Percentiles rank a stretch among this genome's conserved stretches.
Conservation (phyloP, 2,888 invertebrate genomes). For the Eustalomyia histrio region DNA sequence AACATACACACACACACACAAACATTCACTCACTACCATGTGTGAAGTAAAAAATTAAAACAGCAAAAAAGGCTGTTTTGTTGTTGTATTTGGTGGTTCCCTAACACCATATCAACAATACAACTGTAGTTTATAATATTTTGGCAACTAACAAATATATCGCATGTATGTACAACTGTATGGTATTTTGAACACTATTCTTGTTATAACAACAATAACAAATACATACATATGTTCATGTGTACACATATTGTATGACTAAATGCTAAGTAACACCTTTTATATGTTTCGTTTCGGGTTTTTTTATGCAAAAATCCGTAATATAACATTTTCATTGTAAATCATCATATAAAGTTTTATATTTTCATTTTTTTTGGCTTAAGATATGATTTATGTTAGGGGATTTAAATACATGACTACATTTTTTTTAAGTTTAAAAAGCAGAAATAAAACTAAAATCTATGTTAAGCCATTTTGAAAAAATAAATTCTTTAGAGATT, state of each 20-base stretch:
- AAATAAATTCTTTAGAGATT: slow-evolving; percentile 23
- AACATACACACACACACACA: not conserved
- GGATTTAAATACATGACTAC: slow-evolving; percentile 40
- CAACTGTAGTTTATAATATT: slow-evolving; percentile 1
- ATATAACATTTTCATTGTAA: not conserved
- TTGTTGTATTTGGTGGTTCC: not conserved
- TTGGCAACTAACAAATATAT: not conserved
- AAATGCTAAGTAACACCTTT: slow-evolving; percentile 56
- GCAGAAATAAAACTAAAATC: not conserved
- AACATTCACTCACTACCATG: not conserved
- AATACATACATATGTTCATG: not conserved
- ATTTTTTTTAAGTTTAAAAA: not conserved
- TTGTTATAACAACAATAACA: no score
- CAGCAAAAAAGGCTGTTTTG: not conserved
- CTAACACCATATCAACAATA: slow-evolving; percentile 1
- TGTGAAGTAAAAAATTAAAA: no score
- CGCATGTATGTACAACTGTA: not conserved
- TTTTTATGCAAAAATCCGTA: not conserved
- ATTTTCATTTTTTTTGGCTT: not conserved
- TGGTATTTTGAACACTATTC: no score
- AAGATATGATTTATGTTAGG: slow-evolving; percentile 53
- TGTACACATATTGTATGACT: not conserved
- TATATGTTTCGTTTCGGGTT: slow-evolving; percentile 32
- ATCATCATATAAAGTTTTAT: not conserved
- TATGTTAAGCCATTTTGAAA: not conserved